Evolutionary conservation across 2,888 invertebrate species (phyloP).

Genomic region (Apamea crenata): DNA sequence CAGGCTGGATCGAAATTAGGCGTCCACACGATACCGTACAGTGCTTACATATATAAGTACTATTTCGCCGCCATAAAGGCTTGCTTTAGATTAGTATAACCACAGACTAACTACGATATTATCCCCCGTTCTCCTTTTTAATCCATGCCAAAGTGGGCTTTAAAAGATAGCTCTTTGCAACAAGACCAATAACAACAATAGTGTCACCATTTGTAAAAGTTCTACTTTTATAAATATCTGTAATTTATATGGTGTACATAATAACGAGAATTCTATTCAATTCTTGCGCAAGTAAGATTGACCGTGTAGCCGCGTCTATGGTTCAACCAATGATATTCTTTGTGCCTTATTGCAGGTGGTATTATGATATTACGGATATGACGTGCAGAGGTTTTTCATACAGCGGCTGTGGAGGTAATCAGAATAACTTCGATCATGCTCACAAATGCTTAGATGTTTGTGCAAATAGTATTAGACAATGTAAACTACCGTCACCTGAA

Average conservation of each 20-base stretch:
- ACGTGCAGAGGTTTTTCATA: conserved; percentile 80
- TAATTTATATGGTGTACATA: too few relatives aligned
- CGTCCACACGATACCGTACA: too few relatives aligned
- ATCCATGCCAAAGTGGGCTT: not conserved
- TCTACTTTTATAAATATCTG: not conserved
- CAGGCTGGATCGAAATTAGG: too few relatives aligned
- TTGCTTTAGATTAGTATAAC: not conserved
- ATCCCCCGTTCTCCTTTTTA: not conserved
- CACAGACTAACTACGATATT: not conserved
- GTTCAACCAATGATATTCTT: not conserved
- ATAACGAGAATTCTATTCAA: not conserved
- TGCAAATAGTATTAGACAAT: not conserved
- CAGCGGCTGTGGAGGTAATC: conserved; percentile 84
- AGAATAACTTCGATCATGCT: conserved; percentile 72
- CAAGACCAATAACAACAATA: not conserved
- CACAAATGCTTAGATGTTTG: not conserved
- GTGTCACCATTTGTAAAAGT: not conserved
- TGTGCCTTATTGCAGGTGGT: conserved; percentile 76
- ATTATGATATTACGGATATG: conserved; percentile 75
- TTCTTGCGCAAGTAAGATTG: not conserved
- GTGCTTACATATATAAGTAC: too few relatives aligned
- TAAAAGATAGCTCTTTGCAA: not conserved
- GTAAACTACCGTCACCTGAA: not conserved
- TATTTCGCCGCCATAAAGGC: not conserved
- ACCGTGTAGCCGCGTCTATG: not conserved